These are phyloP conservation scores for Pseudochromis fuscus DNA, from an alignment of 2,797 vertebrate species.

Conservation along the genomic window DNA sequence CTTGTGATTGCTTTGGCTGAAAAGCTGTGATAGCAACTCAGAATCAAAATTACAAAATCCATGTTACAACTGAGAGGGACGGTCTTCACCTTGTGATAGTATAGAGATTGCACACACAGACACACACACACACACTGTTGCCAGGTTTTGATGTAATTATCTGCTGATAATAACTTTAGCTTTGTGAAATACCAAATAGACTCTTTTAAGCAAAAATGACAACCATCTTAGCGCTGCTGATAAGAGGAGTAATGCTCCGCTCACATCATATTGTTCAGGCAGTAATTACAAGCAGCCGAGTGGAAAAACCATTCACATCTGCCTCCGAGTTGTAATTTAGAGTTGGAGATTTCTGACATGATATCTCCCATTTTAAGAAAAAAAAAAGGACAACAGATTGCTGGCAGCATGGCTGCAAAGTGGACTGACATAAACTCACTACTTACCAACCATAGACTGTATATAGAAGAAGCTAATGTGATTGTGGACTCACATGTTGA, in stretches of 20 bases:
- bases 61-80: not conserved
- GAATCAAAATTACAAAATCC: slow-evolving; percentile 12
- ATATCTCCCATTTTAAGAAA: not conserved
- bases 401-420: not conserved
- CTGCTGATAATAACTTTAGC: not conserved
- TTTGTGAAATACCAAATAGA: not conserved
- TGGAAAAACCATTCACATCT: not conserved
- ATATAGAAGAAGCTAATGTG: no score
- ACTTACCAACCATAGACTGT: no score
- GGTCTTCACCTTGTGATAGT: not conserved
- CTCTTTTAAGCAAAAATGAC: not conserved
- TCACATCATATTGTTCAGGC: not conserved
- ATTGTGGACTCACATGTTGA: no score
- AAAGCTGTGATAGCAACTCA: not conserved
- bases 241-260: not conserved
- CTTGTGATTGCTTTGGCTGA: not conserved
- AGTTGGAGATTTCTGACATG: not conserved
- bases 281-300: not conserved
- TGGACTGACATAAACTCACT: not conserved
- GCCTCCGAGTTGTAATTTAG: not conserved
- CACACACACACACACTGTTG: not conserved
- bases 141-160: not conserved
- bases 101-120: not conserved
- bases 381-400: not conserved
- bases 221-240: not conserved